A percentile compares a stretch with the other conserved stretches of the same genome.
phyloP scores from a whole-genome alignment of 30 jellyfish, hydroid and myxozoan genomes.

The Hydractinia echinata region DNA sequence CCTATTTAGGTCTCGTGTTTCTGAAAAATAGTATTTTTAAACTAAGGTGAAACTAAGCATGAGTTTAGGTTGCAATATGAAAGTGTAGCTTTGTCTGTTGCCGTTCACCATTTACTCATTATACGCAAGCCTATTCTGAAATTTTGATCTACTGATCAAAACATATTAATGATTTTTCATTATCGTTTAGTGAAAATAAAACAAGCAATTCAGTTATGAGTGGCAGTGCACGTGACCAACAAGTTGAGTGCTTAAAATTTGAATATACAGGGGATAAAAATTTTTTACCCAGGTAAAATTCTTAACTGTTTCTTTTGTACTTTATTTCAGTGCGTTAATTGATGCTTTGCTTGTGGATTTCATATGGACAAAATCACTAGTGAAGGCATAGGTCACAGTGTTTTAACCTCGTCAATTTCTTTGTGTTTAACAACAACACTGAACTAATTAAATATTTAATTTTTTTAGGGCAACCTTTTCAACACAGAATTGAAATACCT shows the following conservation, averaged over 20 bases:
- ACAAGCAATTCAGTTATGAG: background rate
- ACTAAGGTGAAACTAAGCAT: too few species aligned
- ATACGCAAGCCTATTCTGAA: too few species aligned
- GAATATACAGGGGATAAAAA: background rate
- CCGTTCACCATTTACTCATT: too few species aligned
- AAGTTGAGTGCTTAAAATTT: background rate
- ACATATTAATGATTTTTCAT: background rate
- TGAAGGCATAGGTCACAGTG: background rate
- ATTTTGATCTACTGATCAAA: too few species aligned
- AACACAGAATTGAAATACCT: background rate
- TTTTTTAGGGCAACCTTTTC: constrained; percentile 8
- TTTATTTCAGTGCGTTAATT: too few species aligned
- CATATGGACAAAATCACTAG: background rate
- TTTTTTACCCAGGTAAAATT: background rate
- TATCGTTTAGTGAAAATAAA: background rate
- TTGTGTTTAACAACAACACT: background rate
- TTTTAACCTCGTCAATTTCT: background rate
- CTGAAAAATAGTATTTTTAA: too few species aligned
- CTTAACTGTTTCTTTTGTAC: too few species aligned
- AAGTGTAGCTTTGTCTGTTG: too few species aligned
- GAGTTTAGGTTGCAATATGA: too few species aligned
- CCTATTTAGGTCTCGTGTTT: too few species aligned
- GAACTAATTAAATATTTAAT: background rate
- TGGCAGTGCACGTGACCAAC: background rate
- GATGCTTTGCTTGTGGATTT: too few species aligned